Conservation (phyloP, 2,888 invertebrate species). For the Xylocampa areola region DNA sequence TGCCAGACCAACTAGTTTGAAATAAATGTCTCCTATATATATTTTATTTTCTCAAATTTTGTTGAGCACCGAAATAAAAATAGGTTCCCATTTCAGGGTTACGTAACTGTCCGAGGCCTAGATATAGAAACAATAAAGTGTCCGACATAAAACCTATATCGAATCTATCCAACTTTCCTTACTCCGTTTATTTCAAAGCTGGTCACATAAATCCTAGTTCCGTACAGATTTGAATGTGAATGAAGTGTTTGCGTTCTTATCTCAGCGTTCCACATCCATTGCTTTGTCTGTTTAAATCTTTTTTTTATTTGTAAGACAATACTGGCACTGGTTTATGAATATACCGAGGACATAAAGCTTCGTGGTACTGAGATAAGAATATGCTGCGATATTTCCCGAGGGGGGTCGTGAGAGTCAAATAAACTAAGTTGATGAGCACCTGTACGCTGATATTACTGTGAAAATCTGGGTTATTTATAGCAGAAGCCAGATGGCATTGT, state of each 20-base stretch:
- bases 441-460: too few species aligned
- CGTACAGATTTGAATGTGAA: constrained; percentile 41
- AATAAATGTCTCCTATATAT: too few species aligned
- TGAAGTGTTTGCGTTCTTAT: constrained; percentile 32
- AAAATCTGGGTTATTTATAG: neutral
- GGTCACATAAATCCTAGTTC: constrained; percentile 17
- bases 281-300: constrained; percentile 46
- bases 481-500: too few species aligned
- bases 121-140: neutral
- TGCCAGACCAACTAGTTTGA: too few species aligned
- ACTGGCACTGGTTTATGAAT: constrained; percentile 38
- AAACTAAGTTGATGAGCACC: neutral
- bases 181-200: constrained; percentile 14
- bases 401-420: neutral
- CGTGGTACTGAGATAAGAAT: constrained; percentile 16
- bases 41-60: too few species aligned
- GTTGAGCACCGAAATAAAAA: too few species aligned
- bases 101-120: too few species aligned
- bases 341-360: constrained; percentile 27
- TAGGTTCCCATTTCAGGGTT: too few species aligned
- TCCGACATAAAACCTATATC: constrained; percentile 7
- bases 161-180: constrained; percentile 3
- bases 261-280: constrained; percentile 20
- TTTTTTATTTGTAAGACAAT: constrained; percentile 37
- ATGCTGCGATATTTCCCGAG: neutral